Percentiles rank a stretch among this genome's conserved stretches.
phyloP scores from a whole-genome alignment of 2,797 vertebrate genomes.

The Enoplosus armatus region DNA sequence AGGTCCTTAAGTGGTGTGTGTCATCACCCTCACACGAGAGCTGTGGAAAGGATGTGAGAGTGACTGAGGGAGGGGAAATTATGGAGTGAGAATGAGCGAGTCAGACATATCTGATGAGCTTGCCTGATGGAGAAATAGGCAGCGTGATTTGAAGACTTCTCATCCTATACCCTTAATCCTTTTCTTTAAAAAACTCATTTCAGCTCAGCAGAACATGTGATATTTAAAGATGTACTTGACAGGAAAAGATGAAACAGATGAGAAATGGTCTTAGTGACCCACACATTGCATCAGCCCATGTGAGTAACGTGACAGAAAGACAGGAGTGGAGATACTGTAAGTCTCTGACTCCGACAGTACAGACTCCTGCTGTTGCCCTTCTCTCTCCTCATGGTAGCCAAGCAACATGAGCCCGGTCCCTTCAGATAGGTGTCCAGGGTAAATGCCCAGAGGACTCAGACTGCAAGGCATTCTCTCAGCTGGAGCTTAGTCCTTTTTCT shows the following conservation, averaged over 20 bases:
- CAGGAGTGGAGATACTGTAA: slow-evolving; percentile 1
- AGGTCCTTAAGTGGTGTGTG: slow-evolving; percentile 24
- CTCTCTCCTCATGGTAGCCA: slow-evolving; percentile 66
- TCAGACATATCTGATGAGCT: slow-evolving; percentile 37
- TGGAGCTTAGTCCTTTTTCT: slow-evolving; percentile 23
- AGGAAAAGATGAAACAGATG: slow-evolving; percentile 26
- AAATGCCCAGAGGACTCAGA: slow-evolving; percentile 49
- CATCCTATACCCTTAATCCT: slow-evolving; percentile 17
- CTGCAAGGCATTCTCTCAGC: slow-evolving; percentile 43
- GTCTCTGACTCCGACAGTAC: slow-evolving; percentile 30
- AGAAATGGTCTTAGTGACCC: slow-evolving; percentile 17
- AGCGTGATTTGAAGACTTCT: slow-evolving; percentile 14
- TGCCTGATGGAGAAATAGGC: slow-evolving; percentile 14
- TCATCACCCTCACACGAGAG: slow-evolving; percentile 46
- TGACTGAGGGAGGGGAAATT: slow-evolving; percentile 9
- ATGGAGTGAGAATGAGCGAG: background rate
- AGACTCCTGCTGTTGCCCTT: slow-evolving; percentile 65
- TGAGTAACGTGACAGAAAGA: slow-evolving; percentile 18
- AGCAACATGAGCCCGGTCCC: slow-evolving; percentile 66
- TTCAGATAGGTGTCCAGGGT: slow-evolving; percentile 57
- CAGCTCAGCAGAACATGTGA: slow-evolving; percentile 2
- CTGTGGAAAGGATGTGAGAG: slow-evolving; percentile 16
- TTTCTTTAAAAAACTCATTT: slow-evolving; percentile 12
- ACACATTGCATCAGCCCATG: background rate
- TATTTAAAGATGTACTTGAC: slow-evolving; percentile 31